Conservation (phyloP, 2,113 vertebrate species). For the Apistogramma diplotaenia region DNA sequence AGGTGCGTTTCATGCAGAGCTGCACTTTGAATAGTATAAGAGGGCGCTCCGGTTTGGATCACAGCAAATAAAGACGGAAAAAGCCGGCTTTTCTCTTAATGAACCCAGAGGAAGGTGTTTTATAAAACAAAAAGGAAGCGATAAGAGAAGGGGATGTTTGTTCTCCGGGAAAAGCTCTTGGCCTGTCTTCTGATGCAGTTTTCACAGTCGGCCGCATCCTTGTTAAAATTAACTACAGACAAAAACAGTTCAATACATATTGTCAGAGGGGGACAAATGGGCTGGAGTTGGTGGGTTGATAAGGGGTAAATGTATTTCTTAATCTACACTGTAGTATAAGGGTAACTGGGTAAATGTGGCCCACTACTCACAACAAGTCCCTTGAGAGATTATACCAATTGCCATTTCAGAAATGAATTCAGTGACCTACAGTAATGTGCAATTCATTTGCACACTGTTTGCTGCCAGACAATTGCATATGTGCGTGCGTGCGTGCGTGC, state of each 20-base stretch:
- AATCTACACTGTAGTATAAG: slow-evolving; percentile 77
- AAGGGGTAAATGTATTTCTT: slow-evolving; percentile 73
- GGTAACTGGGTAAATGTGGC: slow-evolving; percentile 73
- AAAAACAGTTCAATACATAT: slow-evolving; percentile 30
- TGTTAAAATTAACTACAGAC: slow-evolving; percentile 39
- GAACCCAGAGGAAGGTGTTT: slow-evolving; percentile 26
- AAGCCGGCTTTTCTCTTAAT: slow-evolving; percentile 31
- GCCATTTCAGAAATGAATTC: slow-evolving; percentile 93
- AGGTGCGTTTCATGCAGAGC: neutral
- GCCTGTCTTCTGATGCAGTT: slow-evolving; percentile 5
- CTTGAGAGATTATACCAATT: slow-evolving; percentile 84
- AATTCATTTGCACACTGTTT: slow-evolving; percentile 82
- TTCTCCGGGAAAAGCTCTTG: slow-evolving; percentile 19
- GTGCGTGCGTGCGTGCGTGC: neutral
- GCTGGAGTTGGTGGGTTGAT: slow-evolving; percentile 45
- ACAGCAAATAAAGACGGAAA: slow-evolving; percentile 9
- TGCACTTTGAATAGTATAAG: slow-evolving; percentile 21
- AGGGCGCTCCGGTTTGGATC: slow-evolving; percentile 29
- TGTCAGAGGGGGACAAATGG: slow-evolving; percentile 42
- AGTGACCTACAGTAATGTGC: slow-evolving; percentile 91
- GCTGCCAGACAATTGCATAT: slow-evolving; percentile 44
- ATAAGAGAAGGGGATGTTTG: slow-evolving; percentile 17
- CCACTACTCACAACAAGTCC: slow-evolving; percentile 79
- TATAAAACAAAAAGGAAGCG: slow-evolving; percentile 19
- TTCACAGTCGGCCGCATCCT: slow-evolving; percentile 9